Evolutionary conservation across 2,113 vertebrate species (phyloP).

Genomic region (Sinocyclocheilus anophthalmus): DNA sequence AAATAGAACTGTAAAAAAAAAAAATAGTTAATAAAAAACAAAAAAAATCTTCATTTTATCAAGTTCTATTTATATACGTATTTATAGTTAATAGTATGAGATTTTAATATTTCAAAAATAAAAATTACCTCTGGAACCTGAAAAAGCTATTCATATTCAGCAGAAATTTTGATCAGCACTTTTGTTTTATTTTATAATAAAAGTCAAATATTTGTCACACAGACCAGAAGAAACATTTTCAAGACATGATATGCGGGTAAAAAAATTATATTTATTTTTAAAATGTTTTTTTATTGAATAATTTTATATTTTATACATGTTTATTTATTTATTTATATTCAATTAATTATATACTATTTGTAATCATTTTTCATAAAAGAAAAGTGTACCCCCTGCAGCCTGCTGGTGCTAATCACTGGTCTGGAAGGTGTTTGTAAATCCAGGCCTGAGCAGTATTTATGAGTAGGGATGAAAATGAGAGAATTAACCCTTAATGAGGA

Average conservation of each 20-base stretch:
- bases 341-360: neutral
- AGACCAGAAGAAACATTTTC: too few species aligned
- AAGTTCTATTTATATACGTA: neutral
- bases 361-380: neutral
- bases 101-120: neutral
- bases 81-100: neutral
- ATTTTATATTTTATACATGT: neutral
- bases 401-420: neutral
- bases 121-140: too few species aligned
- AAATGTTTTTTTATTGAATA: neutral
- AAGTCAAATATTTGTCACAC: neutral
- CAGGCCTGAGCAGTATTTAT: constrained; percentile 56
- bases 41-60: neutral
- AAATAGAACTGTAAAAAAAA: neutral
- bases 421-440: constrained; percentile 1
- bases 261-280: neutral
- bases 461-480: constrained; percentile 17
- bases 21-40: too few species aligned
- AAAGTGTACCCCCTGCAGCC: too few species aligned
- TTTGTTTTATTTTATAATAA: too few species aligned
- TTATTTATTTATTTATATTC: neutral
- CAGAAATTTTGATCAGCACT: too few species aligned
- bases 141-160: too few species aligned
- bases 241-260: neutral
- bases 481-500: constrained; percentile 67